phyloP scores from a whole-genome alignment of 2,113 vertebrate species.

The Chaetura pelagica region DNA sequence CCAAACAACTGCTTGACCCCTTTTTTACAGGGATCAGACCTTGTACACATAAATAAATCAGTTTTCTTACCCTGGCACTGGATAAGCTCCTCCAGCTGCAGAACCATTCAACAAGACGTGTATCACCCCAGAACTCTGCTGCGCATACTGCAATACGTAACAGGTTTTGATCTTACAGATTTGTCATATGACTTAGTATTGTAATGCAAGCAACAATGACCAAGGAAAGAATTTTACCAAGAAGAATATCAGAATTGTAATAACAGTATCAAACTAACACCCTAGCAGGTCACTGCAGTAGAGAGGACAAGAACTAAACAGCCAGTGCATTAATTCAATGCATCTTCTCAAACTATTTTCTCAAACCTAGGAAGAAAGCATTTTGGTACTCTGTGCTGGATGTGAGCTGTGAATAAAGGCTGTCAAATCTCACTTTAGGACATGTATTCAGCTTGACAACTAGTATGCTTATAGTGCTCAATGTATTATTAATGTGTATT shows the following conservation, averaged over 20 bases:
- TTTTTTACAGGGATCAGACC: not conserved
- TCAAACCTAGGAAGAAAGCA: not conserved
- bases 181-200: not conserved
- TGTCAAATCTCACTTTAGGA: not conserved
- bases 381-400: not conserved
- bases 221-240: not conserved
- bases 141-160: conserved; percentile 75
- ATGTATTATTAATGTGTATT: not conserved
- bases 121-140: conserved; percentile 76
- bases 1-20: not conserved
- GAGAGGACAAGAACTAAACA: not conserved
- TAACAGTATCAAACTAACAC: not conserved
- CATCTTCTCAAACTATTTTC: not conserved
- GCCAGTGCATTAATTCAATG: not conserved
- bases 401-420: not conserved
- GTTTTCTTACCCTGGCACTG: conserved; percentile 71
- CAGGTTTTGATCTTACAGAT: not conserved
- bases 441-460: not conserved
- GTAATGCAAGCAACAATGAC: not conserved
- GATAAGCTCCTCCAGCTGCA: conserved; percentile 73
- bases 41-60: not conserved
- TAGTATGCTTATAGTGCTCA: not conserved
- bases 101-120: conserved; percentile 80
- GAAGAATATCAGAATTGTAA: not conserved
- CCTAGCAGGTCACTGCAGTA: not conserved